Conservation (phyloP, 2,113 vertebrate species). For the Abramis brama region DNA sequence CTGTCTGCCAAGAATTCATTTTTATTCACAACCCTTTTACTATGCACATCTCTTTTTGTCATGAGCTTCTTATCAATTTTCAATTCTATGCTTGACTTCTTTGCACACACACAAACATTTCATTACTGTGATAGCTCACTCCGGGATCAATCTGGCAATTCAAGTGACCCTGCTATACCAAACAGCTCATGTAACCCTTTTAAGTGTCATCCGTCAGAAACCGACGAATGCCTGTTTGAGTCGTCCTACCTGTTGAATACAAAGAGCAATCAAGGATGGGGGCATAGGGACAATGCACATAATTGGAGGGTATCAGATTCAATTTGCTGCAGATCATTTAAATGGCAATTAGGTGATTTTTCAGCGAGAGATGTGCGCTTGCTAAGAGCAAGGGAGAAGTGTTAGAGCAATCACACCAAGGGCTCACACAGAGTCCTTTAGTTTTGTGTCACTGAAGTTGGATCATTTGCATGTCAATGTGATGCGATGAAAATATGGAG, state of each 20-base stretch:
- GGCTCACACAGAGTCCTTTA: constrained; percentile 17
- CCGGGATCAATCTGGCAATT: constrained; percentile 36
- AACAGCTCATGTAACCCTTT: constrained; percentile 16
- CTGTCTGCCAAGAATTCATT: constrained; percentile 38
- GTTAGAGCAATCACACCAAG: constrained; percentile 30
- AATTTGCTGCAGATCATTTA: constrained; percentile 40
- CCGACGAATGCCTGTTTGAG: constrained; percentile 1
- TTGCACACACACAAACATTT: constrained; percentile 51
- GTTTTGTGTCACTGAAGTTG: constrained; percentile 39
- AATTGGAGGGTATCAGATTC: constrained; percentile 37
- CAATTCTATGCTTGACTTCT: constrained; percentile 60
- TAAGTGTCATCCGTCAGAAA: constrained; percentile 3
- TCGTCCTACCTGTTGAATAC: constrained; percentile 31
- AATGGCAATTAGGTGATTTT: constrained; percentile 44
- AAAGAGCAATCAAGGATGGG: constrained; percentile 33
- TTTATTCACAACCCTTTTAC: constrained; percentile 53
- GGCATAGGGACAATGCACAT: neutral
- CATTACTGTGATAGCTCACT: constrained; percentile 46
- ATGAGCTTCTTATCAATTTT: constrained; percentile 53
- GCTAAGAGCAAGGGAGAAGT: constrained; percentile 35
- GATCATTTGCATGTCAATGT: constrained; percentile 39
- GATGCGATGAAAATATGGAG: constrained; percentile 27
- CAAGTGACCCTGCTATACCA: constrained; percentile 27
- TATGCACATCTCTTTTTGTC: constrained; percentile 47
- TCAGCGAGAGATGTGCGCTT: neutral